These are phyloP conservation scores for Euzetes globulus DNA, from an alignment of 2,888 invertebrate species.

Conservation along the genomic window DNA sequence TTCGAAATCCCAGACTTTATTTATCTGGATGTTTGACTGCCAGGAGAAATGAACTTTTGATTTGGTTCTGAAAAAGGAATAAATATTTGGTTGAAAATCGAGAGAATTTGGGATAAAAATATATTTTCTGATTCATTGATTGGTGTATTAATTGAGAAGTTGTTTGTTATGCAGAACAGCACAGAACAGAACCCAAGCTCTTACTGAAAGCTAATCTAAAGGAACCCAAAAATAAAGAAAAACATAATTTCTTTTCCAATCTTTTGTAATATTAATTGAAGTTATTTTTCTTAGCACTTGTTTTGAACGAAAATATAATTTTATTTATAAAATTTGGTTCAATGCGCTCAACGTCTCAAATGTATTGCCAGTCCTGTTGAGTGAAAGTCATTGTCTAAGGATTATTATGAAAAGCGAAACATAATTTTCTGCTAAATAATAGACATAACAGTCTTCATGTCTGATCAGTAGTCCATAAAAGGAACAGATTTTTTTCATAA, in stretches of 20 bases:
- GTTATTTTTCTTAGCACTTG: neutral
- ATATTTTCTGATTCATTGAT: too few relatives aligned
- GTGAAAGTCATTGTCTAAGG: conserved; percentile 5
- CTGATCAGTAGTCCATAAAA: conserved; percentile 14
- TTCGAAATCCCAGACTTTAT: too few relatives aligned
- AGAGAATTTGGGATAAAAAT: too few relatives aligned
- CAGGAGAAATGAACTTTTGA: too few relatives aligned
- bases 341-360: neutral
- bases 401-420: neutral
- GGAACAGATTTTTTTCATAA: neutral
- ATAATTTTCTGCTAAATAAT: neutral
- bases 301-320: neutral
- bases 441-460: neutral
- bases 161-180: too few relatives aligned
- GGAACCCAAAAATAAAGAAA: neutral
- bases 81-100: too few relatives aligned
- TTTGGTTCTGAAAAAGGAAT: too few relatives aligned
- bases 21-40: too few relatives aligned
- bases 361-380: neutral
- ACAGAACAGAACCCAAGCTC: too few relatives aligned
- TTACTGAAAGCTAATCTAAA: neutral
- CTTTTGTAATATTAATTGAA: neutral
- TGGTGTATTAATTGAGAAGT: too few relatives aligned
- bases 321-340: conserved; percentile 19
- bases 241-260: neutral